Evolutionary conservation across 2,888 invertebrate species (phyloP), one percentile per base, ranked within the genome.

Genomic region (Thymelicus lineola): DNA sequence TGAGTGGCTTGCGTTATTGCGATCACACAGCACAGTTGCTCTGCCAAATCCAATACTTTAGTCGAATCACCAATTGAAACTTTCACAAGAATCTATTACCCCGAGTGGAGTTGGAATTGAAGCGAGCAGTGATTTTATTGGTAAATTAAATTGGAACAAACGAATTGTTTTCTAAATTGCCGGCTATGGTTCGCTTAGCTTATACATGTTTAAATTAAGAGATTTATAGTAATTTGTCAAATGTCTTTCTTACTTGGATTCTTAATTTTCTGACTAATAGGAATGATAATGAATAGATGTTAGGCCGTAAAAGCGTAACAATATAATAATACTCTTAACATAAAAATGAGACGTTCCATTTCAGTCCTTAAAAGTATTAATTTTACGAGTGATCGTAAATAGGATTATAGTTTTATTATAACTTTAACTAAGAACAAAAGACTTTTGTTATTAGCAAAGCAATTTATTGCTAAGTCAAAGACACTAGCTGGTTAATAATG

Each of bases 21-120:
- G 48, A 48, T 48, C 62, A 28, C 36, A 15, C 15, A 48, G n/a
- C 48, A 15, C 35, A 0, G 45, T 62, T 62, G 62, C 48, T 36
- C n/a, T 62, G 62, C 62, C 62, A 62, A 62, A 62, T 62, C 62
- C 62, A 62, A 50, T 62, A 35, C 10, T 28, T 15, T 48, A 36
- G 15, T 62, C 36, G 48, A 48, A 35, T 48, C 35, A 36, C 48
- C 62, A 62, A 62, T 62, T 50, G 50, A 62, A 62, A 62, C 35
- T 12, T 63, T 53, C 48, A 17, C 50, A 50, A 20, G 35, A 50
- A 63, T 50, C 63, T 38, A 38, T 63, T 46, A 36, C 48, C 36
- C 17, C 7, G n/a, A n/a, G 63, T 48, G 46, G 50, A 36, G 50
- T 38, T 50, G 50, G 10, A 17, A 17, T 36, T 36, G 17, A 28